Base-by-base conservation (phyloP, 1,140 invertebrate genomes). In the Diorhabda sublineata region DNA sequence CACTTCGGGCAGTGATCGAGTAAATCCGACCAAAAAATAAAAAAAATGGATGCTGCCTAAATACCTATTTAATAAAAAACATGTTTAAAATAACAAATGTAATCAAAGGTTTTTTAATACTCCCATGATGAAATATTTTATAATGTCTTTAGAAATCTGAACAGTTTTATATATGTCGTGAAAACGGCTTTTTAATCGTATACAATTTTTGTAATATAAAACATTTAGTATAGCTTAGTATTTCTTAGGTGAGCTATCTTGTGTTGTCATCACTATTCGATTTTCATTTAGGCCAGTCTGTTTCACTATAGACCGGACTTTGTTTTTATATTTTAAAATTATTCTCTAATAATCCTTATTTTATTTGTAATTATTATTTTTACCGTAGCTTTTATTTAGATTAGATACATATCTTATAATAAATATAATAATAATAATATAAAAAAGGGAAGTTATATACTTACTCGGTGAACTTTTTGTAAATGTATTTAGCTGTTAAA, bases 151-250 rank as follows among this genome's bases (percentile, higher is more conserved):
- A 69, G 73, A 76, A 71, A 52, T 67, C 45, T 67, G 58, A 74
- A 75, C 69, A 69, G 67, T 73, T 78, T 77, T 78, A 74, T 74
- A 76, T 74, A 74, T 74, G 74, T 76, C 74, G 72, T 74, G 69
- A 59, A 73, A 70, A 62, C 73, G 73, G 74, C 75, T 75, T 77
- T 77, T 76, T 77, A 71, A 78, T 73, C 74, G 71, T 77, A 77
- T 76, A 77, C 76, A 78, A 74, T 76, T 52, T 26, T 52, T 78
- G 76, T 78, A 78, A 78, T 75, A 76, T 77, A 65, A 65, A 68
- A 68, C n/a, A 68, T 43, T 72, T 64, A 72, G 66, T 62, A 59
- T 72, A 72, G 62, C 59, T 71, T 68, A 69, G 59, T 62, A 43
- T 67, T 60, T 61, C 44, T 60, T 61, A 67, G 58, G 58, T 45